These are phyloP conservation scores for Cepaea hortensis DNA, from an alignment of 2,888 invertebrate species.

Conservation along the genomic window DNA sequence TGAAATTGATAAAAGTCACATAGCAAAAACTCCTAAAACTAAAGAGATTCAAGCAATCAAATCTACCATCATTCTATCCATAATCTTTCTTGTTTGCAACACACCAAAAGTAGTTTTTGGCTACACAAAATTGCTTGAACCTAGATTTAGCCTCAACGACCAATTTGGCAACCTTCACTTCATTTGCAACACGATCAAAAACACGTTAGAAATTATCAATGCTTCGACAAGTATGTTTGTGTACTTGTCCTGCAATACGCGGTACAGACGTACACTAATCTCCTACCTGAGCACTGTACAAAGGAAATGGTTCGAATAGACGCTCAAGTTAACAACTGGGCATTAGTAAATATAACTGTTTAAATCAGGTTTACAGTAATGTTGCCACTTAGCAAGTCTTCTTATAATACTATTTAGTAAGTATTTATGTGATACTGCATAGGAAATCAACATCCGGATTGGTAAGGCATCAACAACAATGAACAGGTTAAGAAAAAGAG, in stretches of 20 bases:
- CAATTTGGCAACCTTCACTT: neutral
- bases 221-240: constrained; percentile 17
- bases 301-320: neutral
- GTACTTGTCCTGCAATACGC: constrained; percentile 11
- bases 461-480: too few species aligned
- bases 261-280: neutral
- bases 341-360: too few species aligned
- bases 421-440: too few species aligned
- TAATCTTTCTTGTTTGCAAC: constrained; percentile 19
- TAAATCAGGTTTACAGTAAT: too few species aligned
- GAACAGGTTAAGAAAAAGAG: too few species aligned
- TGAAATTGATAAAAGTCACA: too few species aligned
- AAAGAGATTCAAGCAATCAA: constrained; percentile 22
- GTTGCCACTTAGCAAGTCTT: too few species aligned
- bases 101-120: neutral
- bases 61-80: neutral
- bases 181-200: neutral
- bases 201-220: constrained; percentile 1
- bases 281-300: neutral
- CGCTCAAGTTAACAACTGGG: neutral
- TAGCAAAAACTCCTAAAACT: neutral
- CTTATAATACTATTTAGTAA: too few species aligned
- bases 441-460: too few species aligned
- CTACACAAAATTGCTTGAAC: constrained; percentile 9
- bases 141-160: neutral